Evolutionary conservation across 2,888 invertebrate species (phyloP), one percentile per base, ranked within the genome.

Genomic region (Acrobasis consociella): DNA sequence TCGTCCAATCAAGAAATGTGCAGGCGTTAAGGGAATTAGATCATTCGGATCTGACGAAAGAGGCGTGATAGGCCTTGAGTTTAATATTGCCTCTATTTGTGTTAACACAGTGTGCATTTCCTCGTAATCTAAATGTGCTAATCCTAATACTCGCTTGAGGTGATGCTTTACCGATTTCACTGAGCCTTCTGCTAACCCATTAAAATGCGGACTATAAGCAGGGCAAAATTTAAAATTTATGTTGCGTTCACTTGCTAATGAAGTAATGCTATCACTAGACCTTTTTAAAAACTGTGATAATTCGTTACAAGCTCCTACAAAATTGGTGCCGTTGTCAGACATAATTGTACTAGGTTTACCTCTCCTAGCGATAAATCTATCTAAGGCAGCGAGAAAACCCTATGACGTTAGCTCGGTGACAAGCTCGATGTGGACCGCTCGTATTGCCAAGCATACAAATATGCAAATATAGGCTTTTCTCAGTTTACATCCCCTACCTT

Each of bases 361-460:
- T 15, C 49, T 49, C 7, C 49, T n/a, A 9, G 49, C 49, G 5
- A 49, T 49, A 9, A 15, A 49, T 49, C 49, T 13, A 15, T 49
- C 15, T n/a, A 63, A 31, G 3, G n/a, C 49, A 1, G 60, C 42
- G 8, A 60, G 5, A 46, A 60, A 63, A 9, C 42, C 51, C n/a
- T 56, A 15, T 11, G 63, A 42, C 1, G 31, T 51, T 13, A 64
- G 31, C 5, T 64, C 63, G 38, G 56, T 60, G 31, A 64, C 58
- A 15, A 60, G 50, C 10, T 64, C 56, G 1, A 73, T 59, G 51
- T 72, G 72, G 0, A 73, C 62, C 3, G 73, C 71, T 55, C 64
- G 63, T 37, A 65, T 55, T 10, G 68, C 67, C 9, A 74, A 56
- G 60, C 71, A 69, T 10, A 72, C 68, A 65, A 72, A 74, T 13